Base-by-base conservation (phyloP, 2,113 vertebrate genomes). In the Columba livia region DNA sequence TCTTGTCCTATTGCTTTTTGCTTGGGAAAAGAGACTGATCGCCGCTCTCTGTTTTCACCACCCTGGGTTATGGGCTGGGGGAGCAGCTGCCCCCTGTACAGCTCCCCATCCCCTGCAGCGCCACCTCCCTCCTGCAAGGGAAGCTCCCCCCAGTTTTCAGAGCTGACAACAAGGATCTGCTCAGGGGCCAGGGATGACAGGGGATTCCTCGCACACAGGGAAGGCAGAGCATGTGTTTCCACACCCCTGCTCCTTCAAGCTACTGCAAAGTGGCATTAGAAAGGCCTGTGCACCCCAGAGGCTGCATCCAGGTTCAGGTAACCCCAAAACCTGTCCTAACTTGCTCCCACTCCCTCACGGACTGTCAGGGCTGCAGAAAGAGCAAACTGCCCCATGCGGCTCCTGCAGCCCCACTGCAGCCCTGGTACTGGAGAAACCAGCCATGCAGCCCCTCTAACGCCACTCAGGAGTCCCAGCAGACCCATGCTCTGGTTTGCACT, bases 401-500 rank as follows among this genome's bases (percentile, higher is more conserved):
- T 83, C 31, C 79, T 13, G 28, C 70, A 81, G 42, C 42, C 58
- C 42, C 29, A 2, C 18, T 2, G 1, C 57, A n/a, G 38, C 44
- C 23, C 2, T 1, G 1, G 38, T 38, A 54, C 0, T 0, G 38
- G 62, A 67, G 62, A 47, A 54, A 38, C 24, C 44, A 54, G 70
- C 54, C 40, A 71, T 6, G 7, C 87, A 38, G 62, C 19, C 47
- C 54, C 2, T 1, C 47, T n/a, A 40, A 69, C 0, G 3, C 38
- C 1, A 5, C 15, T 54, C 2, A 0, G 13, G 29, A 84, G 42
- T 26, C 40, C 48, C 31, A 36, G 32, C 26, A 70, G n/a, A 9
- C 17, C 44, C 61, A 47, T 1, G 0, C 18, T 32, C 32, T 2
- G 0, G 3, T 69, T 34, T 50, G 48, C 40, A 51, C 21, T 31